Conservation (phyloP, 2,797 vertebrate species). For the Amazonetta brasiliensis region DNA sequence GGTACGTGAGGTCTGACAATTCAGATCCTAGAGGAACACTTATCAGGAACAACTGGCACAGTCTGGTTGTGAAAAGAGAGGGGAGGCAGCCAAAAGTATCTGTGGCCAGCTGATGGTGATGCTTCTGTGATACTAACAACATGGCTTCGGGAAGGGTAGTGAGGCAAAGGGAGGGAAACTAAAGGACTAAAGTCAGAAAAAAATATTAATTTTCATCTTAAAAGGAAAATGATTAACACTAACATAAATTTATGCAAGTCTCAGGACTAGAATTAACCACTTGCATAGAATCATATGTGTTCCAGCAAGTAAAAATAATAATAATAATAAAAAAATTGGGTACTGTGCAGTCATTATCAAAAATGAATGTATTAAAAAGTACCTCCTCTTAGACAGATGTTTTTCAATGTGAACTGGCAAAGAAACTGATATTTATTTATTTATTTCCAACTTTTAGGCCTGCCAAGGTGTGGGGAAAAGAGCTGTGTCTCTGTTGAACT, state of each 20-base stretch:
- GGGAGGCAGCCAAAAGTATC: not conserved
- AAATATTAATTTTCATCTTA: not conserved
- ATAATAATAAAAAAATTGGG: not conserved
- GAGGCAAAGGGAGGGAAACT: not conserved
- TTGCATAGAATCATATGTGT: not conserved
- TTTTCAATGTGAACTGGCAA: not conserved
- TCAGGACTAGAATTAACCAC: not conserved
- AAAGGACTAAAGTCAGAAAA: not conserved
- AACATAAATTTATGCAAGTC: not conserved
- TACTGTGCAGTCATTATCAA: not conserved
- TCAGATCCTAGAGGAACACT: not conserved
- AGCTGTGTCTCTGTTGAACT: not conserved
- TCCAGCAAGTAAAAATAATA: not conserved
- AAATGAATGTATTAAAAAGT: not conserved
- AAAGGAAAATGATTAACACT: not conserved
- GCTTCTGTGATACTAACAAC: not conserved
- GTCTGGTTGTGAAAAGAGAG: rapidly evolving
- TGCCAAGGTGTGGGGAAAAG: not conserved
- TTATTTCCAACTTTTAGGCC: not conserved
- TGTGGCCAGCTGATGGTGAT: not conserved
- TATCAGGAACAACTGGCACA: rapidly evolving
- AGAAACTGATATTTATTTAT: not conserved
- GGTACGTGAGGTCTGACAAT: not conserved
- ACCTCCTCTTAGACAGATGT: not conserved
- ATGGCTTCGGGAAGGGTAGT: rapidly evolving